Evolutionary conservation across 2,797 vertebrate species (phyloP), one percentile per base, ranked within the genome.

Genomic region (Cryptoblepharus egeriae): DNA sequence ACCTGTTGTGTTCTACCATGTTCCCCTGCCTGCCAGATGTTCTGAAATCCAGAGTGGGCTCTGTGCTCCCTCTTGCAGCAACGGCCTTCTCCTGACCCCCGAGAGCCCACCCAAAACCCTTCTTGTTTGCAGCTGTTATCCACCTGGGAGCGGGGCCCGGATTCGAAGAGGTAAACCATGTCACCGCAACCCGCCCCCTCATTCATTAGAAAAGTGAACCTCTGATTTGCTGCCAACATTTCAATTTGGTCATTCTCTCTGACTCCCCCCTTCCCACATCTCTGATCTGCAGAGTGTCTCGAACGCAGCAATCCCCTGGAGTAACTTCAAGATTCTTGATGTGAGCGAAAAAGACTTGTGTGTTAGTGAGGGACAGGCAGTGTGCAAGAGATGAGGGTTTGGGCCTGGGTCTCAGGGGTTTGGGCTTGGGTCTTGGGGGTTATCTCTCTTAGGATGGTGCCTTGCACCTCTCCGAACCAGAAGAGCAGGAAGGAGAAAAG

Each of bases 111-210:
- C 75, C 76, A 58, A n/a, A 22, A 28, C 20, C 30, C 1, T 35
- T 10, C 0, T 30, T 0, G 1, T 16, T 55, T 28, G 13, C 1
- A 11, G 80, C n/a, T 64, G 69, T 61, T 72, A 58, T 12, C 39
- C 85, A 82, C 63, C 77, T n/a, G 16, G 82, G 60, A 87, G n/a
- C n/a, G 49, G 37, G 76, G 85, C 75, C 52, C 71, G 3, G 6
- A 63, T 83, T 86, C 60, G n/a, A 45, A 85, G 63, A 73, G 55
- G 37, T 74, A 76, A 81, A 39, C 30, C 37, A 74, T 12, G 0
- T 42, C 68, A 55, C 74, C 77, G 28, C 60, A 55, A 75, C 1
- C 0, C 0, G 0, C 35, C 61, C 63, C 32, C 69, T 65, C 65
- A 32, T 82, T 86, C 7, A 0, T 75, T 74, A 81, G 76, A 70